These are phyloP conservation scores for Thereva unica DNA, from an alignment of 2,888 invertebrate species.

Conservation along the genomic window DNA sequence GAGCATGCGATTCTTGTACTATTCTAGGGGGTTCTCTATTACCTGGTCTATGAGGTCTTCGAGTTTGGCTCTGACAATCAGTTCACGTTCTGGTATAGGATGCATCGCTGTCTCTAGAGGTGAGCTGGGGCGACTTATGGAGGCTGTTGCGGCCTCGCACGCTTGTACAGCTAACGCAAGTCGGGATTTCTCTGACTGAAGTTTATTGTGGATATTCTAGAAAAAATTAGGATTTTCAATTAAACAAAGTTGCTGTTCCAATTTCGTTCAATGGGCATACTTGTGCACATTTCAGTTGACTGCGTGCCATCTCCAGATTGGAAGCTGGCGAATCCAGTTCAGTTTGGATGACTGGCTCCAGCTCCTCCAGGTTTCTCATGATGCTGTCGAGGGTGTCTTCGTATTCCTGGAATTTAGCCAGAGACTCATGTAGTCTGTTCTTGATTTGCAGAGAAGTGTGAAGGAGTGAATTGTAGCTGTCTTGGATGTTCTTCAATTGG, in stretches of 20 bases:
- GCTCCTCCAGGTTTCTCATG: constrained; percentile 76
- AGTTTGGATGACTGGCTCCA: constrained; percentile 75
- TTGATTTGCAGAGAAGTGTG: constrained; percentile 91
- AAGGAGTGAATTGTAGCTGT: constrained; percentile 87
- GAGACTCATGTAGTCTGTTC: constrained; percentile 81
- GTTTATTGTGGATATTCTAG: constrained; percentile 74
- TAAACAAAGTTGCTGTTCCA: not conserved
- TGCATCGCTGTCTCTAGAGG: constrained; percentile 85
- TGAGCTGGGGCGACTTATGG: constrained; percentile 86
- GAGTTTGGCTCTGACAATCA: constrained; percentile 79
- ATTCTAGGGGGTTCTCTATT: constrained; percentile 45
- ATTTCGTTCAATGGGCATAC: constrained; percentile 37
- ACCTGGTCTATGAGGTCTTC: constrained; percentile 94
- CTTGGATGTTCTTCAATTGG: constrained; percentile 87
- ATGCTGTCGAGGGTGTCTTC: constrained; percentile 88
- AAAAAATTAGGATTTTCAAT: constrained; percentile 45
- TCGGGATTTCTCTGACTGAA: constrained; percentile 86
- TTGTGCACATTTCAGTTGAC: constrained; percentile 75
- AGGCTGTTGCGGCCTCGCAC: constrained; percentile 90
- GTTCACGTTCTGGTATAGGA: constrained; percentile 81
- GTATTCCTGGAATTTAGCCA: constrained; percentile 91
- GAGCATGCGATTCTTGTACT: not conserved
- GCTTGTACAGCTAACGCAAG: constrained; percentile 87
- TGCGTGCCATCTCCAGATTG: constrained; percentile 72
- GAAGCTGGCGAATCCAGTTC: constrained; percentile 76